Conservation (phyloP, 2,888 invertebrate species). For the Phalera bucephala region DNA sequence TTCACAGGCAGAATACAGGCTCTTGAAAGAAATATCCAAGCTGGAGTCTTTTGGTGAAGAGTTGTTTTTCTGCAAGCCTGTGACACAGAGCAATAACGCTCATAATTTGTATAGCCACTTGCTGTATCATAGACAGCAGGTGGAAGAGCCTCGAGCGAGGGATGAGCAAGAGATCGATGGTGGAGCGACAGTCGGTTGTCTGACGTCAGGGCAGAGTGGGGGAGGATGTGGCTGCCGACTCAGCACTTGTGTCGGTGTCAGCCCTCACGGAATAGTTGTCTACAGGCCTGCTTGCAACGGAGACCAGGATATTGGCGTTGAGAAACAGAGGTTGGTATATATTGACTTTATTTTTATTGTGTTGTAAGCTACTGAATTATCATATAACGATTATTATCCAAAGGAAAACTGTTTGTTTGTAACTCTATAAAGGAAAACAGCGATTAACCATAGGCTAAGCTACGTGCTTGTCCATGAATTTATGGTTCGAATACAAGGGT, state of each 20-base stretch:
- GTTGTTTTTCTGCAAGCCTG: constrained; percentile 88
- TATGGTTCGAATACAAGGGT: too few species aligned
- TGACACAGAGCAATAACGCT: constrained; percentile 83
- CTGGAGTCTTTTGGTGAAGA: constrained; percentile 93
- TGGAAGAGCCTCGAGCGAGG: constrained; percentile 75
- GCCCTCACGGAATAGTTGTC: constrained; percentile 91
- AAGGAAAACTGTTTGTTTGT: too few species aligned
- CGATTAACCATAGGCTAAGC: too few species aligned
- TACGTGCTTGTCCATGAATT: too few species aligned
- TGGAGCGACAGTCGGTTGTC: constrained; percentile 71
- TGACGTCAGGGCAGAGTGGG: constrained; percentile 67
- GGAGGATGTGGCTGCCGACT: constrained; percentile 75
- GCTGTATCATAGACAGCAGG: constrained; percentile 83
- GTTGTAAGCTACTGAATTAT: too few species aligned
- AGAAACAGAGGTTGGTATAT: constrained; percentile 84
- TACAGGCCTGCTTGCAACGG: constrained; percentile 79
- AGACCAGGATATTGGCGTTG: constrained; percentile 84
- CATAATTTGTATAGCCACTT: constrained; percentile 90
- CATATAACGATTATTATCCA: too few species aligned
- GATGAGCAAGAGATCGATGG: constrained; percentile 74
- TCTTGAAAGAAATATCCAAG: constrained; percentile 91
- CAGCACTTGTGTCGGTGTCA: constrained; percentile 87
- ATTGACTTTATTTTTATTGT: not conserved
- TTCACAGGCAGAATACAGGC: constrained; percentile 92
- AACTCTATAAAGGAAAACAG: too few species aligned